Evolutionary conservation across 2,888 invertebrate genomes (phyloP).

Genomic region (Pogonocherus hispidulus): DNA sequence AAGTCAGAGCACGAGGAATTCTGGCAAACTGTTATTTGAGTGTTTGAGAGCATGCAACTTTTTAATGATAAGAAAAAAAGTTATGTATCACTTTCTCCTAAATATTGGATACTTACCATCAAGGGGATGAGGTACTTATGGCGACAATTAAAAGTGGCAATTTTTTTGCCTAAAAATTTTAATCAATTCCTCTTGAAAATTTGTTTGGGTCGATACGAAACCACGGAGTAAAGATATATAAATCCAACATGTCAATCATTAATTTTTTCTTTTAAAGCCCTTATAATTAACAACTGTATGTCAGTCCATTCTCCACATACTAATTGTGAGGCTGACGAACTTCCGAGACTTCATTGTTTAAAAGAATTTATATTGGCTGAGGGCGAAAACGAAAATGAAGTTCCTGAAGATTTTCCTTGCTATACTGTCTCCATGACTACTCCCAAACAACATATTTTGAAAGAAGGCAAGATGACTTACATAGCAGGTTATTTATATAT

Average conservation of each 20-base stretch:
- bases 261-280: background rate
- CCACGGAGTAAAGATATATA: background rate
- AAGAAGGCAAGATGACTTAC: background rate
- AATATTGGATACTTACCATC: background rate
- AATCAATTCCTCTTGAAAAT: constrained; percentile 4
- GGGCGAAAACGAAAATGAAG: background rate
- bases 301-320: background rate
- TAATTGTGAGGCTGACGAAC: background rate
- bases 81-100: background rate
- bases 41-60: background rate
- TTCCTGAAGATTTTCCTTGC: background rate
- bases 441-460: background rate
- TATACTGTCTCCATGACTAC: background rate
- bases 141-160: background rate
- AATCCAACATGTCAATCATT: background rate
- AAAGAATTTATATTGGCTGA: background rate
- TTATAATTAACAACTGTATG: background rate
- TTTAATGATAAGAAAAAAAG: background rate
- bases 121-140: background rate
- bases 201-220: background rate
- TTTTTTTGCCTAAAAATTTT: background rate
- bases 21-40: background rate
- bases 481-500: background rate
- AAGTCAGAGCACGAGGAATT: background rate
- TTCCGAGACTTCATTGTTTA: background rate